Conservation (phyloP, 2,888 invertebrate species). For the Tuta absoluta region DNA sequence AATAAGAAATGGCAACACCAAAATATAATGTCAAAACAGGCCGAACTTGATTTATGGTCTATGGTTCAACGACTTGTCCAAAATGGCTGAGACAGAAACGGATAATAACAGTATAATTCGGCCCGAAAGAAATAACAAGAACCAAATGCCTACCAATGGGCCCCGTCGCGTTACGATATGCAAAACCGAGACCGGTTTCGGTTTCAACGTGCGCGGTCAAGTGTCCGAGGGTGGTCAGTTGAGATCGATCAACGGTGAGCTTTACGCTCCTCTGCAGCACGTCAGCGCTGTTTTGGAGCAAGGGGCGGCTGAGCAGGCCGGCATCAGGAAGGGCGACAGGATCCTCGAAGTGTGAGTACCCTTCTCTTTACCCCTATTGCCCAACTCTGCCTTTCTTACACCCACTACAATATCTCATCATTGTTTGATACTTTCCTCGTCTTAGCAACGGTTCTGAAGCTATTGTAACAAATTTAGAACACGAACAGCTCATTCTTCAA, state of each 20-base stretch:
- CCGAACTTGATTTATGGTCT: conserved; percentile 40
- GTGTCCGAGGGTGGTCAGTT: conserved; percentile 99
- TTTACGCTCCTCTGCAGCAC: conserved; percentile 99
- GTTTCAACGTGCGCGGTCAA: conserved; percentile 99
- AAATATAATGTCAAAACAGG: conserved; percentile 34
- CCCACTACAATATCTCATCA: conserved; percentile 52
- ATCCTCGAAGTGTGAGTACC: conserved; percentile 98
- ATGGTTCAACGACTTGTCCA: conserved; percentile 62
- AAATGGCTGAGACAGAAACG: conserved; percentile 83
- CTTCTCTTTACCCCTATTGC: conserved; percentile 20
- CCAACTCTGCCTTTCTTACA: conserved; percentile 32
- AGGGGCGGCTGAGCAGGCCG: conserved; percentile 99
- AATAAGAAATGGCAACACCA: conserved; percentile 30
- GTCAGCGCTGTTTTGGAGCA: conserved; percentile 98
- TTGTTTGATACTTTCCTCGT: conserved; percentile 49
- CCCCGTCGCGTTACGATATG: conserved; percentile 96
- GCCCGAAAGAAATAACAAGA: conserved; percentile 76
- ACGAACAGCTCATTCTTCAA: conserved; percentile 7
- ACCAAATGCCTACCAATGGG: conserved; percentile 74
- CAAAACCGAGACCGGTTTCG: conserved; percentile 98
- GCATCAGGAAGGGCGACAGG: conserved; percentile 97
- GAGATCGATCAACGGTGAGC: conserved; percentile 98
- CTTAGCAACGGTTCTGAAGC: conserved; percentile 48
- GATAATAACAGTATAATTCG: conserved; percentile 79
- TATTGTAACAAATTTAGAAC: conserved; percentile 34